A percentile compares a stretch with the other conserved stretches of the same genome.
Conservation (phyloP, 2,888 invertebrate species). For the Gasteruption jaculator region DNA sequence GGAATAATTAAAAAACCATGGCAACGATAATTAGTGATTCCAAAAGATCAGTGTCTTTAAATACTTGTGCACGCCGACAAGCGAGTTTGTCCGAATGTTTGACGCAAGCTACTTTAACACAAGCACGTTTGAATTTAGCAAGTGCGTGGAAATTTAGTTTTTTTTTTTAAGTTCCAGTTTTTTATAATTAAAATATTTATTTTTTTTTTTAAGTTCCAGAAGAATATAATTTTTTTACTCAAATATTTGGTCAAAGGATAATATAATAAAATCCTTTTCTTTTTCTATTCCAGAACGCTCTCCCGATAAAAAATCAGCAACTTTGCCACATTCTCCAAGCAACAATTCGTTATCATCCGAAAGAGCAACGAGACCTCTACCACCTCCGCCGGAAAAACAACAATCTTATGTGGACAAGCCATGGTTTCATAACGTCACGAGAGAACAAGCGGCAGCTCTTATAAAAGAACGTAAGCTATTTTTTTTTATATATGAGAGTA, state of each 20-base stretch:
- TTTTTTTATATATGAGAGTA: no score
- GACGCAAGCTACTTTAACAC: slow-evolving; percentile 43
- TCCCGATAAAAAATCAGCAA: slow-evolving; percentile 42
- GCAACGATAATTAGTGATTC: slow-evolving; percentile 34
- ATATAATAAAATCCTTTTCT: slow-evolving; percentile 15
- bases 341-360: slow-evolving; percentile 35
- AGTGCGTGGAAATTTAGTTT: slow-evolving; percentile 45
- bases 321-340: slow-evolving; percentile 38
- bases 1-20: no score
- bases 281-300: slow-evolving; percentile 44
- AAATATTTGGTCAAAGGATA: slow-evolving; percentile 6
- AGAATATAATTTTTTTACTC: background rate
- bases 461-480: slow-evolving; percentile 45
- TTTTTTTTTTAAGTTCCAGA: slow-evolving; percentile 2
- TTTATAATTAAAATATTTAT: background rate
- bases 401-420: slow-evolving; percentile 39
- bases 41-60: slow-evolving; percentile 36
- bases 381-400: slow-evolving; percentile 37
- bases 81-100: slow-evolving; percentile 43
- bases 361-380: slow-evolving; percentile 42
- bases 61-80: slow-evolving; percentile 36
- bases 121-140: slow-evolving; percentile 45
- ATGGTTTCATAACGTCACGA: slow-evolving; percentile 46
- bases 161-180: background rate
- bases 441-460: slow-evolving; percentile 40